phyloP scores from a whole-genome alignment of 2,797 vertebrate species.

The Lacerta bilineata region DNA sequence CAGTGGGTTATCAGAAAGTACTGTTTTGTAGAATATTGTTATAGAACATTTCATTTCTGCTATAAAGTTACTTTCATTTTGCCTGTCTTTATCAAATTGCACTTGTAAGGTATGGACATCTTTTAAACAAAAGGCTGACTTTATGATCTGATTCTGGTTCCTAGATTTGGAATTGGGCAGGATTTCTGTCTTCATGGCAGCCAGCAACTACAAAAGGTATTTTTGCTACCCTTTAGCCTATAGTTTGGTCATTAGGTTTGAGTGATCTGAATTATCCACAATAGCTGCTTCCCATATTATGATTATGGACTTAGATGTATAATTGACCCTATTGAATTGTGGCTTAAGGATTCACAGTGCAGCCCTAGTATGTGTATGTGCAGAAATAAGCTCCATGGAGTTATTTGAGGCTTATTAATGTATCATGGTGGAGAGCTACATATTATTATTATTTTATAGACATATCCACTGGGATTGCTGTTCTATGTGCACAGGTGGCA shows the following conservation, averaged over 20 bases:
- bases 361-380: no score
- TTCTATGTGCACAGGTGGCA: no score
- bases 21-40: neutral
- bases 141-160: neutral
- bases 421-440: no score
- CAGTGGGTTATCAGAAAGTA: conserved; percentile 17
- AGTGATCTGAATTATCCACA: neutral
- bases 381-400: neutral
- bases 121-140: neutral
- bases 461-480: no score
- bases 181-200: neutral
- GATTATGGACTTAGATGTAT: neutral
- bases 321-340: neutral
- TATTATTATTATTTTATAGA: no score
- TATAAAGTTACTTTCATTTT: conserved; percentile 47
- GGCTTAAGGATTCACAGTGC: neutral
- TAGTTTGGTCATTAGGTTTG: neutral
- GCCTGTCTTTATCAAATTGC: conserved; percentile 27
- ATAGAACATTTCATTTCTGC: conserved; percentile 2
- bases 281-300: neutral
- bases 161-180: neutral
- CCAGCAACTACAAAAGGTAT: neutral
- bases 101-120: neutral
- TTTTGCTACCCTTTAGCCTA: neutral
- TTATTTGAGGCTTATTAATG: no score